phyloP scores from a whole-genome alignment of 2,797 vertebrate genomes.

The Acomys russatus region DNA sequence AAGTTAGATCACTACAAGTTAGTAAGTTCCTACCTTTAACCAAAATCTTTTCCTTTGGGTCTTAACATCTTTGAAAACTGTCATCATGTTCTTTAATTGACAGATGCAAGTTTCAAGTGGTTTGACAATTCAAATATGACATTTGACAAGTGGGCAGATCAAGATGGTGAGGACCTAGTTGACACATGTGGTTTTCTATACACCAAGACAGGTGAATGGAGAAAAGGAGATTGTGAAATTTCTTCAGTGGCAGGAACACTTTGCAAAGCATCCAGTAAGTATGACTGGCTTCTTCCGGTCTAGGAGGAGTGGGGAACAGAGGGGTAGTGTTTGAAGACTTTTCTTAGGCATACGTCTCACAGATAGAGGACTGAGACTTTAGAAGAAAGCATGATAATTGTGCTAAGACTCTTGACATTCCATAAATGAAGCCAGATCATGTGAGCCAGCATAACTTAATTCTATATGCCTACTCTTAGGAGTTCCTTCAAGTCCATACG shows the following conservation, averaged over 20 bases:
- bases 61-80: conserved; percentile 16
- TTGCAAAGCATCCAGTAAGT: conserved; percentile 92
- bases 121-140: conserved; percentile 87
- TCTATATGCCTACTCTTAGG: conserved; percentile 18
- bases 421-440: background rate
- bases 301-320: background rate
- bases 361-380: conserved; percentile 33
- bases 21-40: conserved; percentile 25
- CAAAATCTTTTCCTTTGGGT: background rate
- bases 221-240: conserved; percentile 90
- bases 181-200: conserved; percentile 92
- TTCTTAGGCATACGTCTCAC: background rate
- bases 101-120: conserved; percentile 93
- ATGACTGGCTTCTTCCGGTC: conserved; percentile 21
- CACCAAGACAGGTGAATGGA: conserved; percentile 91
- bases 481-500: conserved; percentile 4
- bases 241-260: conserved; percentile 90
- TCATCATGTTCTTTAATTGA: conserved; percentile 66
- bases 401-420: conserved; percentile 49
- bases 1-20: conserved; percentile 29
- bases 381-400: conserved; percentile 7
- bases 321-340: conserved; percentile 17
- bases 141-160: conserved; percentile 92
- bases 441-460: conserved; percentile 55
- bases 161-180: conserved; percentile 84